A percentile compares a stretch with the other conserved stretches of the same genome.
Evolutionary conservation across 2,888 invertebrate genomes (phyloP).

Genomic region (Scaptomyza polygonia): DNA sequence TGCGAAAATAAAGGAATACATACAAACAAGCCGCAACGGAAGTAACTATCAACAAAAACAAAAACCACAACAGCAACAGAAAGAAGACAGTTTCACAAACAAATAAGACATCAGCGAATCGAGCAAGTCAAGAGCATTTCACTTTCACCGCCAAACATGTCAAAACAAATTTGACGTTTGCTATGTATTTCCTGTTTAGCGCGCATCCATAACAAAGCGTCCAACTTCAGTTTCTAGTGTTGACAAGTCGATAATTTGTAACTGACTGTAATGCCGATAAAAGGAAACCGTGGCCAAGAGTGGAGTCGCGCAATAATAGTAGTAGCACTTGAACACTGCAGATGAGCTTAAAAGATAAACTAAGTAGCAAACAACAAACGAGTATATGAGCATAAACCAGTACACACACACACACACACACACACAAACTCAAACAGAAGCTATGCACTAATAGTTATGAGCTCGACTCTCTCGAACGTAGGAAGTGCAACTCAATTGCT

Average conservation of each 20-base stretch:
- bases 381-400: constrained; percentile 28
- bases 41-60: constrained; percentile 21
- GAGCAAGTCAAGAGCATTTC: constrained; percentile 64
- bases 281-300: constrained; percentile 54
- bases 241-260: constrained; percentile 71
- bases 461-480: constrained; percentile 35
- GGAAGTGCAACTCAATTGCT: constrained; percentile 67
- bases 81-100: constrained; percentile 23
- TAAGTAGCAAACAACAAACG: constrained; percentile 54
- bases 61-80: neutral
- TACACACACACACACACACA: constrained; percentile 7
- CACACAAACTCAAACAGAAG: constrained; percentile 23
- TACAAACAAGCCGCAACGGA: no score
- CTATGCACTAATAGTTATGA: constrained; percentile 64
- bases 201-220: constrained; percentile 51
- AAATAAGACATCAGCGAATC: constrained; percentile 36
- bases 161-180: constrained; percentile 72
- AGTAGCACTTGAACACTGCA: constrained; percentile 65
- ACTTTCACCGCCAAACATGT: constrained; percentile 81
- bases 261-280: constrained; percentile 54
- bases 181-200: constrained; percentile 70
- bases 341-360: constrained; percentile 80
- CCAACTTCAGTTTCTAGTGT: constrained; percentile 17
- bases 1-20: constrained; percentile 29
- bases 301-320: constrained; percentile 14